These are phyloP conservation scores for Toxotes lorentzi DNA, from an alignment of 2,797 vertebrate species.

Conservation along the genomic window DNA sequence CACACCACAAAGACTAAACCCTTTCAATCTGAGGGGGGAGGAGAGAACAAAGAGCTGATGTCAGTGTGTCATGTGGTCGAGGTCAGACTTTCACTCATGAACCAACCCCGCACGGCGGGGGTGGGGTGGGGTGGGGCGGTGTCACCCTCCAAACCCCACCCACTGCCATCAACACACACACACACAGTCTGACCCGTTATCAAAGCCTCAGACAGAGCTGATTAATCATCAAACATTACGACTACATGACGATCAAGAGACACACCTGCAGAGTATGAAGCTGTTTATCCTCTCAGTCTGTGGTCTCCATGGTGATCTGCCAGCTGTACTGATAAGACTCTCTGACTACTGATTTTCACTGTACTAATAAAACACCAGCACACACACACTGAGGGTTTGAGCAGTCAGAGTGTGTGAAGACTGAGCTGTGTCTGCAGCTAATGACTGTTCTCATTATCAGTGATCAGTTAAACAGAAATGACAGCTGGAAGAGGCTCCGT, in stretches of 20 bases:
- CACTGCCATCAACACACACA: not conserved
- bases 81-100: constrained; percentile 2
- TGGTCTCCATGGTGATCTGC: not conserved
- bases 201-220: not conserved
- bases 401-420: no score
- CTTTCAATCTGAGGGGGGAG: constrained; percentile 3
- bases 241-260: not conserved
- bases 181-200: not conserved
- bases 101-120: not conserved
- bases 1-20: not conserved
- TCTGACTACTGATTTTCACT: not conserved
- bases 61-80: not conserved
- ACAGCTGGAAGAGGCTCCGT: not conserved
- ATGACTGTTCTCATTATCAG: no score
- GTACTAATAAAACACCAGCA: not conserved
- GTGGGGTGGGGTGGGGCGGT: not conserved
- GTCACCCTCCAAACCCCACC: not conserved
- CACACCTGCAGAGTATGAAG: not conserved
- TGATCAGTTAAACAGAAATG: not conserved
- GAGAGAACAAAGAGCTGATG: constrained; percentile 23
- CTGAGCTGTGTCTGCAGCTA: no score
- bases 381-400: no score
- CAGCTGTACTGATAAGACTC: not conserved
- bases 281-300: not conserved
- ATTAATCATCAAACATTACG: not conserved